These are phyloP conservation scores for Pangasius krempfi DNA, from an alignment of 2,797 vertebrate species.

Conservation along the genomic window DNA sequence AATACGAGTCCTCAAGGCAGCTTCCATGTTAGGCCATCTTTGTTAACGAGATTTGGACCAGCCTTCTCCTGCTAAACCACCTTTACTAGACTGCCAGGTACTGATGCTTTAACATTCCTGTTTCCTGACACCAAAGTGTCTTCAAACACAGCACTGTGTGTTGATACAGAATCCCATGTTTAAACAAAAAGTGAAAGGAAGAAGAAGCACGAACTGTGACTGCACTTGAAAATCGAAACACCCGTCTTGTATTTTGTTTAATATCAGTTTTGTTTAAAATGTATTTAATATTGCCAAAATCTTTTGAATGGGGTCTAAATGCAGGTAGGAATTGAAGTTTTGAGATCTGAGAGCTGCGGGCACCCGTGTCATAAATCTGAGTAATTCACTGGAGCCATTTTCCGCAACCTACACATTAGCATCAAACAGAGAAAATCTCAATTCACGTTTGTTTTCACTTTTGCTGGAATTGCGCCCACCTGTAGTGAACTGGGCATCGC, in stretches of 20 bases:
- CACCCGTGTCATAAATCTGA: background rate
- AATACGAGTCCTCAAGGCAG: background rate
- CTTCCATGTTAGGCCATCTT: background rate
- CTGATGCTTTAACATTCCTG: background rate
- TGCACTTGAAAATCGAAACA: background rate
- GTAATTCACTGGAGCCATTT: background rate
- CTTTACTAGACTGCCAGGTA: background rate
- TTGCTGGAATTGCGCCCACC: background rate
- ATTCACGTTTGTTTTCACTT: background rate
- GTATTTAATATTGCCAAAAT: background rate
- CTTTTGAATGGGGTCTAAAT: background rate
- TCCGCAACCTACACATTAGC: background rate
- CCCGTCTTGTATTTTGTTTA: background rate
- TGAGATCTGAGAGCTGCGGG: background rate
- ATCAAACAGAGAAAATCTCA: background rate
- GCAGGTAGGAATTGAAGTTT: background rate
- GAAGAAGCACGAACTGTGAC: background rate
- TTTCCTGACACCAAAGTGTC: background rate
- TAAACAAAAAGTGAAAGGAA: background rate
- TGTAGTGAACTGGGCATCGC: background rate
- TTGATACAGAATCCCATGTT: background rate
- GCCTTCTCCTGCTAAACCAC: background rate
- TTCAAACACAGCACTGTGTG: background rate
- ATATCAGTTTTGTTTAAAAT: background rate
- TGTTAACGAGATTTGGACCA: background rate